Evolutionary conservation across 2,113 vertebrate species (phyloP), one percentile per base, ranked within the genome.

Genomic region (Podilymbus podiceps): DNA sequence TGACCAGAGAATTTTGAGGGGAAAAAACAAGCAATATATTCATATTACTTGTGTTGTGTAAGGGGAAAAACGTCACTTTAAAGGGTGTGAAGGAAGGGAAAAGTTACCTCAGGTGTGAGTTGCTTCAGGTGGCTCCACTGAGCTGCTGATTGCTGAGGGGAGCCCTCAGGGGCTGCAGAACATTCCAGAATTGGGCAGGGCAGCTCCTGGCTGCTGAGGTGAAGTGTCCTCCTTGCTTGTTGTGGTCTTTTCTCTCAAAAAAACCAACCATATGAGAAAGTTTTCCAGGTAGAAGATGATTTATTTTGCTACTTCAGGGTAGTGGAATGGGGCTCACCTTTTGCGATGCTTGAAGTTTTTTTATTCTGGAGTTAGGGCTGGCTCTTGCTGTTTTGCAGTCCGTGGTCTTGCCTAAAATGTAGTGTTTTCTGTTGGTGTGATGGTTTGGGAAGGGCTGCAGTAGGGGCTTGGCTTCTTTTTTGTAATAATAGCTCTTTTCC

Each of bases 251-350:
- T 42, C 8, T 15, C 2, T 4, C 19, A 10, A 21, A 42, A 64
- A 46, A 55, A 2, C 8, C 8, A 5, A 2, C 17, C 0, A 0
- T 6, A 1, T 2, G 13, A 19, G 9, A 27, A 6, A 3, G 1
- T 25, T 52, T 31, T 49, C 4, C 8, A 40, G 77, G 88, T 94
- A 94, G 2, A 72, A 56, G 4, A 9, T 4, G 0, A 5, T 55
- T 23, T 20, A 16, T 1, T 50, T 83, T 24, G 4, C 3, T 49
- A 12, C 1, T 6, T 31, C 1, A 38, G 31, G 15, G 13, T 46
- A 8, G 25, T 50, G 31, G 9, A 35, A 10, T 55, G 56, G 18
- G 3, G 2, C 1, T 53, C 0, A 3, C 3, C 7, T 69, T 69
- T 52, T 59, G 44, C 18, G 7, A 21, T 11, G 18, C 1, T 53